Base-by-base conservation (phyloP, 2,888 invertebrate species). In the Tenodera sinensis region DNA sequence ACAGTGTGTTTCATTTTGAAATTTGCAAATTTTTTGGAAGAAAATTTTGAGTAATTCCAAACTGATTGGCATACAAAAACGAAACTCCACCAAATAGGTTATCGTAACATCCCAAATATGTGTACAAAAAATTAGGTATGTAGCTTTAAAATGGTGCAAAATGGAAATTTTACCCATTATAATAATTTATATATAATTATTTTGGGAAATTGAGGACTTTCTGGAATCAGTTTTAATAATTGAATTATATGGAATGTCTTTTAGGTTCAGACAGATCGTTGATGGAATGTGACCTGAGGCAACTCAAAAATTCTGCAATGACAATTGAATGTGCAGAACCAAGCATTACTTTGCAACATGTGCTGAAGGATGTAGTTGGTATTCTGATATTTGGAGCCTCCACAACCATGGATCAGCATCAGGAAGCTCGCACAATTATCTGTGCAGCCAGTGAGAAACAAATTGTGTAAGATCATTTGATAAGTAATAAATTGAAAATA, bases 221-320 rank as follows among this genome's bases (percentile, higher is more conserved):
- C 9, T 9, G 42, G 1, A 42, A 34, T 8, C 0, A 71, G 25
- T 71, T 20, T 28, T 28, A 34, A 15, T 25, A 85, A 14, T 42
- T 85, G 25, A 1, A 15, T 85, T 27, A 6, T n/a, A 14, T 71
- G 54, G 3, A 15, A 20, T 71, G 6, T 71, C 0, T 82, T n/a
- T 8, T 28, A 89, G 95, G 95, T 1, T 93, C 94, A 83, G 95
- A 94, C 8, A 94, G 95, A 89, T 94, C 94, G 47, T 92, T 96
- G 28, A 94, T 95, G n/a, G 94, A 94, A 81, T 95, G 95, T 91
- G 95, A 95, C 91, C 93, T 95, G 81, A 94, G 95, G 20, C 95
- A 95, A 91, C 91, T 96, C 89, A 94, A 94, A 85, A 95, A 94
- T 87, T 93, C 93, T 89, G 94, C 94, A 0, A 91, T 93, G 83